phyloP scores from a whole-genome alignment of 2,113 vertebrate species.

The Struthio camelus region DNA sequence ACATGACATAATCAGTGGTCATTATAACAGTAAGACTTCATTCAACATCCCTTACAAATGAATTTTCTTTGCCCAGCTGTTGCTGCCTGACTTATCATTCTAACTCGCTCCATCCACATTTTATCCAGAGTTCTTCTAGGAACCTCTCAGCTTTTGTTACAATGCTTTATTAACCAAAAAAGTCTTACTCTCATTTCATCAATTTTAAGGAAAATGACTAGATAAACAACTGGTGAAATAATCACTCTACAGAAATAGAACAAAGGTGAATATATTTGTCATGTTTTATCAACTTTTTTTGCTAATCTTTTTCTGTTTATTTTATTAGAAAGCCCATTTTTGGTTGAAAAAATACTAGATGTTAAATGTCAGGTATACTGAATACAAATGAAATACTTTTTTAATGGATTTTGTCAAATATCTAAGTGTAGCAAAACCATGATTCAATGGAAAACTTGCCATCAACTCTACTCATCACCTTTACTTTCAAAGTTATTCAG shows the following conservation, averaged over 20 bases:
- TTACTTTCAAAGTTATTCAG: slow-evolving; percentile 11
- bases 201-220: background rate
- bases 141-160: background rate
- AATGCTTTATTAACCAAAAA: background rate
- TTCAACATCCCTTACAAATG: background rate
- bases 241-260: background rate
- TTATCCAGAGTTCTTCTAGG: background rate
- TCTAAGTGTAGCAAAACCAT: background rate
- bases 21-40: background rate
- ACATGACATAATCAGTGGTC: background rate
- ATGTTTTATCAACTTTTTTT: background rate
- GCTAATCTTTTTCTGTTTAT: background rate
- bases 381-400: background rate
- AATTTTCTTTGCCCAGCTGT: background rate
- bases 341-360: background rate
- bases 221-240: background rate
- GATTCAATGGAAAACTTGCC: background rate
- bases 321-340: background rate
- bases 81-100: background rate
- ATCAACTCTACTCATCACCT: background rate
- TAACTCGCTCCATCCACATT: background rate
- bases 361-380: background rate
- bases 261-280: background rate
- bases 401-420: background rate
- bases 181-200: background rate